A percentile compares a stretch with the other conserved stretches of the same genome.
These are phyloP conservation scores for Prenolepis imparis DNA, from an alignment of 2,888 invertebrate genomes.

Conservation along the genomic window DNA sequence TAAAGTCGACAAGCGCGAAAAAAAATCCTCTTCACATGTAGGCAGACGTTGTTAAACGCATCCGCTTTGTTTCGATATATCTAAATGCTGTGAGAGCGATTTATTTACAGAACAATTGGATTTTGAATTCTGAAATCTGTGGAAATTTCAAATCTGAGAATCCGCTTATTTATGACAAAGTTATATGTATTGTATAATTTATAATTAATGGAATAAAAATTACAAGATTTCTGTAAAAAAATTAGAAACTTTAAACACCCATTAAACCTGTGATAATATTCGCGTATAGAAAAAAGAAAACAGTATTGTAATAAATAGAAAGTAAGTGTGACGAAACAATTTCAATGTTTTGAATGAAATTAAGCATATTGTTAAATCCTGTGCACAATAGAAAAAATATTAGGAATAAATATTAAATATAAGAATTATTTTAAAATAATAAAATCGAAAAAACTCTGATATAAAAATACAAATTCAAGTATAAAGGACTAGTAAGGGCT, in stretches of 20 bases:
- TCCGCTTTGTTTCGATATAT: conserved; percentile 31
- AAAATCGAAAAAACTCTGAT: too few species aligned
- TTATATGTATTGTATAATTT: not conserved
- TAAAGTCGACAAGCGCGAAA: conserved; percentile 35
- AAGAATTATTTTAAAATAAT: too few species aligned
- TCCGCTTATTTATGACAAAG: not conserved
- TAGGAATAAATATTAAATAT: too few species aligned
- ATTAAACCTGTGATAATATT: not conserved
- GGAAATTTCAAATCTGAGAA: not conserved
- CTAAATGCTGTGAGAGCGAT: not conserved
- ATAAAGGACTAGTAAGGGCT: too few species aligned
- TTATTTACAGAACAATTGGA: not conserved
- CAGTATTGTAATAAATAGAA: not conserved
- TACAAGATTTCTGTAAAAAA: not conserved
- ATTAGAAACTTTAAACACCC: not conserved
- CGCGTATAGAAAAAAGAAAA: not conserved
- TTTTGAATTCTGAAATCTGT: not conserved
- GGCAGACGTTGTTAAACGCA: conserved; percentile 37
- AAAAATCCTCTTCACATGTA: conserved; percentile 28
- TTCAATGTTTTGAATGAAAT: not conserved
- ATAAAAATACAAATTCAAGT: too few species aligned
- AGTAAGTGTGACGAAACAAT: not conserved
- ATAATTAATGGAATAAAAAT: not conserved
- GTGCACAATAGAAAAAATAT: too few species aligned
- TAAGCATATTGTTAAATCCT: not conserved